Evolutionary conservation across 2,888 invertebrate genomes (phyloP), one percentile per base, ranked within the genome.

Genomic region (Branchipolynoe longqiensis): DNA sequence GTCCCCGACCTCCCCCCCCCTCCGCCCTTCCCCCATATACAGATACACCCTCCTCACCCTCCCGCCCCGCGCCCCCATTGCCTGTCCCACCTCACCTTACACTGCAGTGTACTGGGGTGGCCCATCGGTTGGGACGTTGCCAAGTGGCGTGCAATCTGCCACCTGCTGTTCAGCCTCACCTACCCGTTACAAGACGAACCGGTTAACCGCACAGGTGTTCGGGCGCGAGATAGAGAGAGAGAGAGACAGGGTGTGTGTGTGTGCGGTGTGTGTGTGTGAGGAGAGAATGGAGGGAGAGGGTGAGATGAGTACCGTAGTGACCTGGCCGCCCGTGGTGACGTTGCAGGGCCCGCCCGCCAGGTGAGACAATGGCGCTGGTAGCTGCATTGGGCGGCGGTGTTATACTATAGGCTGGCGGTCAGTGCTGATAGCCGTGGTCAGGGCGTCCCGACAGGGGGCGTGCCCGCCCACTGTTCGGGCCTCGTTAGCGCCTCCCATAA

Each of bases 401-500:
- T n/a, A n/a, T n/a, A n/a, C n/a, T n/a, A n/a, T n/a, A n/a, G n/a
- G n/a, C n/a, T n/a, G n/a, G n/a, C n/a, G n/a, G n/a, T n/a, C n/a
- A n/a, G n/a, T n/a, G n/a, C n/a, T n/a, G n/a, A n/a, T n/a, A n/a
- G n/a, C n/a, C n/a, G n/a, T n/a, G n/a, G n/a, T n/a, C n/a, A n/a
- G n/a, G n/a, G n/a, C n/a, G n/a, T n/a, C n/a, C n/a, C n/a, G n/a
- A n/a, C n/a, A n/a, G n/a, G n/a, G n/a, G n/a, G n/a, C n/a, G n/a
- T n/a, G n/a, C n/a, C n/a, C n/a, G n/a, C n/a, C n/a, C n/a, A n/a
- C n/a, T n/a, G n/a, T n/a, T n/a, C n/a, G n/a, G n/a, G 36, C 69
- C 69, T 69, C 69, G 69, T 69, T 69, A 69, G n/a, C 69, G 69
- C 8, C 69, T 3, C 22, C 36, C 69, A 18, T 69, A 69, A 69